Evolutionary conservation across 2,113 vertebrate genomes (phyloP), one percentile per base, ranked within the genome.

Genomic region (Fregetta grallaria): DNA sequence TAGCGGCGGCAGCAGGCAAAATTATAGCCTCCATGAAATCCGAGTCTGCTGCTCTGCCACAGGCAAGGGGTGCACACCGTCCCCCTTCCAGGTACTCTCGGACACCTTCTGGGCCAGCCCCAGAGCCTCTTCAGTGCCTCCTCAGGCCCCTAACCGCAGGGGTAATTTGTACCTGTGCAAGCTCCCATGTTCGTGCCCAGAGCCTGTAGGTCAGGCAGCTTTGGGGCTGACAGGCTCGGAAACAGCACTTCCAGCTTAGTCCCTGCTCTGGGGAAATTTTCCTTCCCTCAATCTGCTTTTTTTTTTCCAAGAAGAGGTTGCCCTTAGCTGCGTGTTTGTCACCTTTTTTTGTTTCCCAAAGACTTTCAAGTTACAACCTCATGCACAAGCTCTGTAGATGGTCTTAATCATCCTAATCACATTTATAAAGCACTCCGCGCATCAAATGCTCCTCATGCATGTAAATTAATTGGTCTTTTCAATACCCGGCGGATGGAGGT

Each of bases 11-110:
- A 94, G 95, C 65, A 70, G 70, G 91, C 65, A 67, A 61, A 92
- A 89, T 81, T 92, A 94, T 13, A 92, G 76, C 73, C 65, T 85
- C 70, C 56, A 16, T 91, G 80, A 91, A 95, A 94, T 75, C 72
- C 3, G 7, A 92, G 73, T 65, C 80, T 94, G 70, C 62, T 89
- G 61, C 86, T 84, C 47, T 61, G 65, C 58, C 73, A 36, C 15
- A 34, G 83, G 38, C n/a, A 8, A 77, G 72, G 32, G 70, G 40
- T 52, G 25, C 65, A 55, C 13, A 15, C 59, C 0, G 0, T 71
- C 32, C 42, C 27, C 47, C 40, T 55, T 62, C 73, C 80, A 92
- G 52, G 83, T 84, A 67, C 1, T 1, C 11, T 59, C 2, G 5
- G 34, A 42, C 38, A 76, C 9, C 45, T 79, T n/a, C 58, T 21